Evolutionary conservation across 2,888 invertebrate species (phyloP), one percentile per base, ranked within the genome.

Genomic region (Macrosiphum euphorbiae): DNA sequence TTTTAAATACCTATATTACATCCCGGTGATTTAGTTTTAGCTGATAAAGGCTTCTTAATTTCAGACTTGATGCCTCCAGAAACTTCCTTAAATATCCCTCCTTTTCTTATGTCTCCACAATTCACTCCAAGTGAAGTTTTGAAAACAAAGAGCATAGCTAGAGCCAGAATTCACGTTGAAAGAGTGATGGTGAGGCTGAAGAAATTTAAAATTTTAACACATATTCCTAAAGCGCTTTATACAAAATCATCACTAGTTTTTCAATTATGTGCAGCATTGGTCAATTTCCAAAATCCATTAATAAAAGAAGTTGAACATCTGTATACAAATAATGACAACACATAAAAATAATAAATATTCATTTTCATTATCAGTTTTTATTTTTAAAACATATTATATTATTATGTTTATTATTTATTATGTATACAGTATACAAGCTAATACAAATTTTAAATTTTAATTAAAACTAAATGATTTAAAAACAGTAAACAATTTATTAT

Each of bases 11-110:
- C n/a, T 7, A 35, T 58, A 67, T 89, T 94, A 52, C 41, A 90
- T 5, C 84, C 88, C 26, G 94, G 94, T 58, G 94, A 94, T 89
- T 89, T 94, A 41, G 78, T 94, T 3, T n/a, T 94, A n/a, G 94
- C 90, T 11, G 94, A 94, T n/a, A 94, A 94, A 86, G 94, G 94
- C 3, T 94, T 94, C 91, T 55, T 94, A 47, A 87, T 94, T 44
- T n/a, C 52, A n/a, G 94, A 94, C 84, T 52, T 94, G n/a, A 26
- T 94, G 13, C 94, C 94, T 50, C 52, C 52, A 28, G 87, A 67
- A 28, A 93, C 92, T 24, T 55, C 52, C 4, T 88, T 92, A 24
- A 94, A 94, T 44, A 86, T 94, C 10, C 93, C 94, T 26, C 93
- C 90, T 7, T 94, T 94, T 84, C 47, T 94, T 44, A 28, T 86